Base-by-base conservation (phyloP, 2,113 vertebrate species). In the Oreotrochilus melanogaster region DNA sequence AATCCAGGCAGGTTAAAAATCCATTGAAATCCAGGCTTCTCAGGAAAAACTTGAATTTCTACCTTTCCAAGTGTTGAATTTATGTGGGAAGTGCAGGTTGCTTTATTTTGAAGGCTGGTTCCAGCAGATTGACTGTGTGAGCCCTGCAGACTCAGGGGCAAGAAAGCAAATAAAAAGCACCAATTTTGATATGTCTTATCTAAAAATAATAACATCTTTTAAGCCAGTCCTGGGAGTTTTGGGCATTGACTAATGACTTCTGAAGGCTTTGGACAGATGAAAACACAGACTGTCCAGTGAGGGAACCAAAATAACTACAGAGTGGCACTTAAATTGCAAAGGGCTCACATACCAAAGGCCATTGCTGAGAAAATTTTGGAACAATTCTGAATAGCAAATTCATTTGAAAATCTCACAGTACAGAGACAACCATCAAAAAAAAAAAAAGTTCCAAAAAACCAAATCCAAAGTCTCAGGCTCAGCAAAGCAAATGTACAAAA, bases 401-500 rank as follows among this genome's bases (percentile, higher is more conserved):
- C 67, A 23, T 39, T 22, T 19, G 92, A 78, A 86, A 83, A 86
- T 80, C 91, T 0, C 12, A 93, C 75, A 70, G 90, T 75, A 60
- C 86, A 83, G 78, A 83, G 96, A 91, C 86, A 80, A 73, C 47
- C 2, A 0, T 62, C 0, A 1, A 93, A 35, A 5, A 3, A 45
- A 43, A n/a, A 54, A 45, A 53, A 33, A 53, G 47, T 21, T 84
- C 94, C 78, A 82, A 64, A 70, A n/a, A n/a, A 3, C 7, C 2
- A 4, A 69, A 33, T 47, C 93, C 90, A 88, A 79, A 96, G 74
- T 83, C 86, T 90, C 67, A 9, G 71, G 60, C 95, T 92, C 91
- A 88, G 94, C 79, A 64, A 80, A 88, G 88, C 88, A 78, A 92
- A 88, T 51, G 79, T 60, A 79, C 47, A 39, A 58, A 96, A 94